A percentile compares a stretch with the other conserved stretches of the same genome.
Evolutionary conservation across 2,113 vertebrate genomes (phyloP).

Genomic region (Myiagra hebetior): DNA sequence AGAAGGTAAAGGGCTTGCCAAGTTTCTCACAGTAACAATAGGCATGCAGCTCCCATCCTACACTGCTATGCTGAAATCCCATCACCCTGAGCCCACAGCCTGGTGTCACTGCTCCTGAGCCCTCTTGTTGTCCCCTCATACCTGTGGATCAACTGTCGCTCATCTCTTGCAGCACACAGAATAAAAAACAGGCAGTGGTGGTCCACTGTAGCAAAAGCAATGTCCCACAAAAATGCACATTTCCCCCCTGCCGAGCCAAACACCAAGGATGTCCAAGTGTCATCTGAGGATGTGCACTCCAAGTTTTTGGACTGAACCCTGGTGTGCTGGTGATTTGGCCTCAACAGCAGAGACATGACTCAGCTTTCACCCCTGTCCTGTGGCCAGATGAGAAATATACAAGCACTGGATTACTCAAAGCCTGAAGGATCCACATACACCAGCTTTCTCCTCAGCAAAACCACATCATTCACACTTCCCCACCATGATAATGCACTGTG

Average conservation of each 20-base stretch:
- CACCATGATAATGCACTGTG: fast-evolving
- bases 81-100: neutral
- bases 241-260: neutral
- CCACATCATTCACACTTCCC: neutral
- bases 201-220: neutral
- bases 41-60: neutral
- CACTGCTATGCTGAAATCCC: neutral
- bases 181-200: neutral
- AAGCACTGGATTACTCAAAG: neutral
- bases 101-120: neutral
- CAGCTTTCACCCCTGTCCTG: neutral
- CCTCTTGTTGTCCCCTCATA: neutral
- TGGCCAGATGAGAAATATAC: neutral
- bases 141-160: neutral
- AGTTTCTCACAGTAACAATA: neutral
- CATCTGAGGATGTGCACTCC: neutral
- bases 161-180: neutral
- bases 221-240: neutral
- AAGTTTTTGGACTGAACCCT: neutral
- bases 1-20: neutral
- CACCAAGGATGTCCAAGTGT: neutral
- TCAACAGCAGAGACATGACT: fast-evolving
- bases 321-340: neutral
- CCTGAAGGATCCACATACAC: neutral
- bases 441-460: neutral